Percentiles rank a stretch among this genome's conserved stretches.
Conservation (phyloP, 2,113 vertebrate genomes). For the Crotalus helleri region DNA sequence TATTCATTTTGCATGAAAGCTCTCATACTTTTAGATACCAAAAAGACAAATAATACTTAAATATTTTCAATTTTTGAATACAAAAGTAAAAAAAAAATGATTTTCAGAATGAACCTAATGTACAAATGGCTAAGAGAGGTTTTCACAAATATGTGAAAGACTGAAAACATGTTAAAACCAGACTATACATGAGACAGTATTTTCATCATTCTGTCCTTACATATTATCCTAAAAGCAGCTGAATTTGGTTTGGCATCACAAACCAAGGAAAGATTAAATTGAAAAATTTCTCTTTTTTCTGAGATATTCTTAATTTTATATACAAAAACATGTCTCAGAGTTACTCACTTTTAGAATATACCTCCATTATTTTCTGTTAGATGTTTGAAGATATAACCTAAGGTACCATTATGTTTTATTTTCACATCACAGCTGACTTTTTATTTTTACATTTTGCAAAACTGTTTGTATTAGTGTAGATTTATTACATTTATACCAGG, state of each 20-base stretch:
- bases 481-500: background rate
- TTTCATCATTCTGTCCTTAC: background rate
- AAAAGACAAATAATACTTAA: background rate
- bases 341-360: background rate
- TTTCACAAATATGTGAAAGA: background rate
- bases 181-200: background rate
- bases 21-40: rapidly evolving
- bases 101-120: background rate
- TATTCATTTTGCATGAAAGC: background rate
- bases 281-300: background rate
- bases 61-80: background rate
- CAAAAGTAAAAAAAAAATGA: background rate
- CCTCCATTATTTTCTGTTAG: background rate
- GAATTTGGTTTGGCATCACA: background rate
- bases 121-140: background rate
- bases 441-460: background rate
- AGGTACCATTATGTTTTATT: background rate
- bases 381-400: background rate
- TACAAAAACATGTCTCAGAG: background rate
- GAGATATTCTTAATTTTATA: background rate
- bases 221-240: background rate
- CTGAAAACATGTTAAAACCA: background rate
- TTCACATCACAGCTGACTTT: background rate
- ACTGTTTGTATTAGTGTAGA: background rate
- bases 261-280: background rate